Conservation (phyloP, 2,888 invertebrate species). For the Scaptomyza tumidula region DNA sequence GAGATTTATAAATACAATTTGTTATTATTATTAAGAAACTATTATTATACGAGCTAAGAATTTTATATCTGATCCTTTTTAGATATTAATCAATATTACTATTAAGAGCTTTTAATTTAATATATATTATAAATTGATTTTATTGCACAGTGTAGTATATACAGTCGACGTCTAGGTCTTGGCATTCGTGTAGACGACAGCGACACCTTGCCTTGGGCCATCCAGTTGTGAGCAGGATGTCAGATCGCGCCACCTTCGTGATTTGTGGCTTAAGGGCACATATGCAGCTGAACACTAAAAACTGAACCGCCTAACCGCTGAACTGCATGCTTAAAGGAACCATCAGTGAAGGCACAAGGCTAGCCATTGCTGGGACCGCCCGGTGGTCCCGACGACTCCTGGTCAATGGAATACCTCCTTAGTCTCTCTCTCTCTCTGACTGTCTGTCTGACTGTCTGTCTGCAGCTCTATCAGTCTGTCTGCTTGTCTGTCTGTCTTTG, state of each 20-base stretch:
- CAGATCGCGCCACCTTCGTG: slow-evolving; percentile 79
- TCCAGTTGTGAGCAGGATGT: slow-evolving; percentile 70
- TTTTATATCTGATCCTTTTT: no score
- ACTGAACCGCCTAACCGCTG: slow-evolving; percentile 2
- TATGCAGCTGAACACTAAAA: slow-evolving; percentile 49
- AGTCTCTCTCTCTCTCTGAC: slow-evolving; percentile 3
- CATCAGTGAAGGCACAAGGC: slow-evolving; percentile 4
- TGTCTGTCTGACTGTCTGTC: neutral
- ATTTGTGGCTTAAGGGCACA: slow-evolving; percentile 76
- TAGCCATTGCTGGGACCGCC: slow-evolving; percentile 21
- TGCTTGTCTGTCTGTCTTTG: slow-evolving; percentile 26
- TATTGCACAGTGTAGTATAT: slow-evolving; percentile 43
- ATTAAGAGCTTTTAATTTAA: no score
- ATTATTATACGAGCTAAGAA: no score
- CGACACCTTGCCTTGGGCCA: slow-evolving; percentile 69
- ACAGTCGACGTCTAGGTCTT: slow-evolving; percentile 4
- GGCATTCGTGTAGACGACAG: slow-evolving; percentile 20
- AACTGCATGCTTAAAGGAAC: slow-evolving; percentile 14
- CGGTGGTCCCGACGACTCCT: slow-evolving; percentile 70
- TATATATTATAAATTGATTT: neutral
- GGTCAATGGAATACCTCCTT: slow-evolving; percentile 52
- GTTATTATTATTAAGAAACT: no score
- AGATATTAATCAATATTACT: no score
- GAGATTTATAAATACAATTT: no score
- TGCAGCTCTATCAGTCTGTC: slow-evolving; percentile 15